Conservation (phyloP, 2,113 vertebrate species). For the Ptychochromis oligacanthus region DNA sequence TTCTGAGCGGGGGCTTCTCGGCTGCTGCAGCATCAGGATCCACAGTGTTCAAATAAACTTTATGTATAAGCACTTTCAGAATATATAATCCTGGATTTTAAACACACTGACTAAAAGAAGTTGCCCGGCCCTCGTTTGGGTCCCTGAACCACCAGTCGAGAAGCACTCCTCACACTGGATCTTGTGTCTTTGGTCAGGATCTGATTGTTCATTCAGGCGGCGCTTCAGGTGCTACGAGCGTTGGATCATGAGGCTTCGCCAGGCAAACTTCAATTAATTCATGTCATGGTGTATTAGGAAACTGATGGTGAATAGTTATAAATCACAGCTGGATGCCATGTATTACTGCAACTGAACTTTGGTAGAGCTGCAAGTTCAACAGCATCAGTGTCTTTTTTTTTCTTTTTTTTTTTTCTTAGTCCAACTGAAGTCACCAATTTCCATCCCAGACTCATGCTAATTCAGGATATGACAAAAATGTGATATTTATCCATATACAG, state of each 20-base stretch:
- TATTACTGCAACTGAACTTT: not conserved
- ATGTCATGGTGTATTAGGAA: not conserved
- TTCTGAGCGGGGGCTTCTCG: conserved; percentile 49
- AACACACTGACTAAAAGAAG: not conserved
- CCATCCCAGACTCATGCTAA: not conserved
- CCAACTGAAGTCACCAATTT: no score
- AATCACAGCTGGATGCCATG: not conserved
- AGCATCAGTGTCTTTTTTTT: not conserved
- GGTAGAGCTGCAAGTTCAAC: not conserved
- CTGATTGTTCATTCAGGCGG: conserved; percentile 47
- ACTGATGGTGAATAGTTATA: not conserved
- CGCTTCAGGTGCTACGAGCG: not conserved
- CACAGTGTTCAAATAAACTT: not conserved
- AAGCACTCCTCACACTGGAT: conserved; percentile 44
- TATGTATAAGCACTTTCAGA: conserved; percentile 31
- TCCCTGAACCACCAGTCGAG: conserved; percentile 10
- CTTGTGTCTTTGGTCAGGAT: conserved; percentile 57
- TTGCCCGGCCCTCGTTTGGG: not conserved
- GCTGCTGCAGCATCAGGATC: conserved; percentile 15
- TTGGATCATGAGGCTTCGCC: not conserved
- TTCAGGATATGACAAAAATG: not conserved
- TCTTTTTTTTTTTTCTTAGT: no score
- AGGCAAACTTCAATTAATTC: not conserved
- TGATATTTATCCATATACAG: not conserved
- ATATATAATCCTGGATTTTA: not conserved